Percentiles rank a stretch among this genome's conserved stretches.
Conservation (phyloP, 2,113 vertebrate genomes). For the human (Homo sapiens) region DNA sequence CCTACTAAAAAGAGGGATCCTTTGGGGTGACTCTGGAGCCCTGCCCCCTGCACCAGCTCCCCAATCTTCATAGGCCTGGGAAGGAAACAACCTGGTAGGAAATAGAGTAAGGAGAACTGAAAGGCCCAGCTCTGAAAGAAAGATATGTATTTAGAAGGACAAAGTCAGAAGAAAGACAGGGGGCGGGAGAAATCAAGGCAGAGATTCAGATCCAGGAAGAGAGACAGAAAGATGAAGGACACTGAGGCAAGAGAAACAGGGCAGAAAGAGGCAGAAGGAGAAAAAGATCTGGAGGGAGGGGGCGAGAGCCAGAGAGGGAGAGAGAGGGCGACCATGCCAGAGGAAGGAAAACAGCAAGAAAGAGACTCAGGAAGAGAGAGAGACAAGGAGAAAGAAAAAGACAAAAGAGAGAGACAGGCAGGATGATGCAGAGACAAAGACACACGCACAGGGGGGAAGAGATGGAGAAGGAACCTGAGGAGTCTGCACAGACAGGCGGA, state of each 20-base stretch:
- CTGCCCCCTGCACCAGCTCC: not conserved
- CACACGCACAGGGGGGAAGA: not conserved
- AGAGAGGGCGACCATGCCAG: not conserved
- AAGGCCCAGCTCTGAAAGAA: not conserved
- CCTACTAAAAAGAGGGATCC: not conserved
- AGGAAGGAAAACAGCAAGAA: conserved; percentile 11
- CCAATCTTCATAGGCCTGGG: not conserved
- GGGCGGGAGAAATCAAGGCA: conserved; percentile 40
- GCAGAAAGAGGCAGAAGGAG: not conserved
- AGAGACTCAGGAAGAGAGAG: conserved; percentile 37
- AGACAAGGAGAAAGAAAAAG: conserved; percentile 44
- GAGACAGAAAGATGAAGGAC: not conserved
- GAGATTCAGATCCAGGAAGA: not conserved
- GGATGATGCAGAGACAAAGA: conserved; percentile 66
- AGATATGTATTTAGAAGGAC: not conserved
- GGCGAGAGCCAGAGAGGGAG: not conserved
- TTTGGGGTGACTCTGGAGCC: not conserved
- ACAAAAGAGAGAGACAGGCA: conserved; percentile 53
- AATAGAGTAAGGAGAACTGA: not conserved
- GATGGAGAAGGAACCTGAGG: conserved; percentile 41
- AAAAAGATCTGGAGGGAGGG: not conserved
- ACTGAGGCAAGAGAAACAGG: not conserved
- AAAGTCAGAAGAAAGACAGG: not conserved
- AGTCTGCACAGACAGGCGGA: conserved; percentile 36
- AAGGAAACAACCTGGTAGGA: conserved; percentile 8